phyloP scores from a whole-genome alignment of 2,888 invertebrate genomes.

The Sympetrum striolatum region DNA sequence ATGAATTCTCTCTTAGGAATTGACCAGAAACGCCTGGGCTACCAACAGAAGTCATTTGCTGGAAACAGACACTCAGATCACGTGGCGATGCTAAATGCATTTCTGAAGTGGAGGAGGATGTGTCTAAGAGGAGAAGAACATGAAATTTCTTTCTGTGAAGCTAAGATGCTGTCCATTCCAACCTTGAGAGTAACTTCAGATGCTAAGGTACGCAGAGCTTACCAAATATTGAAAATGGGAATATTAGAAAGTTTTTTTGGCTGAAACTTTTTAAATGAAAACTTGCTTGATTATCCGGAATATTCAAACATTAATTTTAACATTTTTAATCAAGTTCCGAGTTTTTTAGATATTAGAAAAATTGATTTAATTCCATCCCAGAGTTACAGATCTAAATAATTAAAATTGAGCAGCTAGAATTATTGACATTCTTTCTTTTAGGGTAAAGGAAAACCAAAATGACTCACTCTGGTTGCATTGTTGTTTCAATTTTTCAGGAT shows the following conservation, averaged over 20 bases:
- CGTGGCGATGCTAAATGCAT: conserved; percentile 91
- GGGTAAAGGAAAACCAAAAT: too few relatives aligned
- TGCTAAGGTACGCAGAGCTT: conserved; percentile 69
- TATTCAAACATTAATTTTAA: too few relatives aligned
- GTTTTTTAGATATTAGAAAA: too few relatives aligned
- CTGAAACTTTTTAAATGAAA: too few relatives aligned
- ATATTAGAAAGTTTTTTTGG: neutral
- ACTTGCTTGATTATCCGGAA: too few relatives aligned
- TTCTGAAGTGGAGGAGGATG: conserved; percentile 71
- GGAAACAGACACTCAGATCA: conserved; percentile 93
- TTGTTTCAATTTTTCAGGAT: conserved; percentile 57
- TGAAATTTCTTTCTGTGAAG: conserved; percentile 87
- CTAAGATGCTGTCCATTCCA: conserved; percentile 86
- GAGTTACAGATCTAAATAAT: too few relatives aligned
- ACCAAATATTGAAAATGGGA: too few relatives aligned
- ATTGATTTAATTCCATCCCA: too few relatives aligned
- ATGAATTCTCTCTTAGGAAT: conserved; percentile 50
- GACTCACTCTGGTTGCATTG: too few relatives aligned
- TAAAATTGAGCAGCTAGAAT: too few relatives aligned
- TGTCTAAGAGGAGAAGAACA: conserved; percentile 64
- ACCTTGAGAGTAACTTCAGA: conserved; percentile 91
- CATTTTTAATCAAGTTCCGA: too few relatives aligned
- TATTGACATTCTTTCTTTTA: too few relatives aligned
- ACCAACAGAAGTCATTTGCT: conserved; percentile 84
- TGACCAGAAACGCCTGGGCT: conserved; percentile 72